Evolutionary conservation across 1,140 invertebrate species (phyloP).

Genomic region (Homalodisca vitripennis): DNA sequence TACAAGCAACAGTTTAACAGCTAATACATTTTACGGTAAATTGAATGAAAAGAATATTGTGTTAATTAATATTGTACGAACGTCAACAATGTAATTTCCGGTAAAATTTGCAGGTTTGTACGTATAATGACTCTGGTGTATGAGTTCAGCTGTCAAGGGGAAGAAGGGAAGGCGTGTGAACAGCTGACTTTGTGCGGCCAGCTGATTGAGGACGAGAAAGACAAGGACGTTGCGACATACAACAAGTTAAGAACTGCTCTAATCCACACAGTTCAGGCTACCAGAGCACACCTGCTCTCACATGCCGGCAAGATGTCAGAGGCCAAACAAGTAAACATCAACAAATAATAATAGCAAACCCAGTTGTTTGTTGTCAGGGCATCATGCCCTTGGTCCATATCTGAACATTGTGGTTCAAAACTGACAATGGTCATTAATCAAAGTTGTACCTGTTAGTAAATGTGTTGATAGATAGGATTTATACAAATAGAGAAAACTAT

Average conservation of each 20-base stretch:
- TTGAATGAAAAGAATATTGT: not conserved
- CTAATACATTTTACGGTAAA: not conserved
- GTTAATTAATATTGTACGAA: not conserved
- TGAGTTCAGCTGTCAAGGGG: not conserved
- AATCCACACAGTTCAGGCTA: not conserved
- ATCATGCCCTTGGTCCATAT: not conserved
- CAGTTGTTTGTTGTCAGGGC: not conserved
- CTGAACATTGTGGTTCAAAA: not conserved
- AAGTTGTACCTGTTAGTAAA: not conserved
- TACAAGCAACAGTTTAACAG: not conserved
- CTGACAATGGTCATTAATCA: not conserved
- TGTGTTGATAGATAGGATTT: not conserved
- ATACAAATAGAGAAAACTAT: not conserved
- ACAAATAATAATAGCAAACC: not conserved
- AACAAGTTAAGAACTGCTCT: not conserved
- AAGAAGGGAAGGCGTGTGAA: not conserved
- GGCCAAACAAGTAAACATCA: constrained; percentile 4
- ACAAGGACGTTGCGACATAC: not conserved
- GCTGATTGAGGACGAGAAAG: not conserved
- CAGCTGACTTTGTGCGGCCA: not conserved
- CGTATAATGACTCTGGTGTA: not conserved
- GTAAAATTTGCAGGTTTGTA: not conserved
- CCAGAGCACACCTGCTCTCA: not conserved
- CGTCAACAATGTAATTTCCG: not conserved
- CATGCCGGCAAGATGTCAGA: not conserved